Conservation (phyloP, 2,797 vertebrate genomes). For the Calcarius lapponicus region DNA sequence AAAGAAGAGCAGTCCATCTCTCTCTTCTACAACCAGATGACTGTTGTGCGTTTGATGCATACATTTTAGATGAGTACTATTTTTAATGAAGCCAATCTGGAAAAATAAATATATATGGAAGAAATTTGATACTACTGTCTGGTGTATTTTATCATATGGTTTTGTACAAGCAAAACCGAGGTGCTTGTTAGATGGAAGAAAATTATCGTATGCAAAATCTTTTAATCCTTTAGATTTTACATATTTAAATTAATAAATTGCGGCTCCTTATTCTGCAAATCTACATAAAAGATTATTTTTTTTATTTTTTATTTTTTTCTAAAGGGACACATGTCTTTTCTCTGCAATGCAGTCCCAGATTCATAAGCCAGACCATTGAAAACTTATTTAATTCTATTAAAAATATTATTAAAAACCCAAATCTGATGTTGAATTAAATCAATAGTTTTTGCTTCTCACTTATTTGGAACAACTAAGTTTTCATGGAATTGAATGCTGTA, state of each 20-base stretch:
- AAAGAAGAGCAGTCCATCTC: background rate
- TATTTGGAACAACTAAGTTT: background rate
- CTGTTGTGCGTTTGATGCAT: background rate
- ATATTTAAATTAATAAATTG: background rate
- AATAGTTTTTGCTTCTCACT: background rate
- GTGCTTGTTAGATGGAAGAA: background rate
- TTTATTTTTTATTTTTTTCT: background rate
- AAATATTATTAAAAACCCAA: background rate
- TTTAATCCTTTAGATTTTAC: background rate
- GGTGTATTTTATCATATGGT: background rate
- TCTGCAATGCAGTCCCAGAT: background rate
- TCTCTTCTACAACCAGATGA: background rate
- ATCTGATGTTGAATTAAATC: background rate
- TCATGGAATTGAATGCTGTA: background rate
- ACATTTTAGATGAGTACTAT: background rate
- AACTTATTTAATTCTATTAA: background rate
- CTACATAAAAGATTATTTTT: rapidly evolving
- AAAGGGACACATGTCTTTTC: background rate
- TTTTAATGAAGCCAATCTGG: background rate
- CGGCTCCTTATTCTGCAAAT: background rate
- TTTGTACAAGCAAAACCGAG: background rate
- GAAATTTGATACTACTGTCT: background rate
- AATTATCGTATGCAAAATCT: rapidly evolving
- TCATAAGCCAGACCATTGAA: background rate
- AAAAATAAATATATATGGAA: background rate